Evolutionary conservation across 2,888 invertebrate species (phyloP), one percentile per base, ranked within the genome.

Genomic region (Patella ulyssiponensis): DNA sequence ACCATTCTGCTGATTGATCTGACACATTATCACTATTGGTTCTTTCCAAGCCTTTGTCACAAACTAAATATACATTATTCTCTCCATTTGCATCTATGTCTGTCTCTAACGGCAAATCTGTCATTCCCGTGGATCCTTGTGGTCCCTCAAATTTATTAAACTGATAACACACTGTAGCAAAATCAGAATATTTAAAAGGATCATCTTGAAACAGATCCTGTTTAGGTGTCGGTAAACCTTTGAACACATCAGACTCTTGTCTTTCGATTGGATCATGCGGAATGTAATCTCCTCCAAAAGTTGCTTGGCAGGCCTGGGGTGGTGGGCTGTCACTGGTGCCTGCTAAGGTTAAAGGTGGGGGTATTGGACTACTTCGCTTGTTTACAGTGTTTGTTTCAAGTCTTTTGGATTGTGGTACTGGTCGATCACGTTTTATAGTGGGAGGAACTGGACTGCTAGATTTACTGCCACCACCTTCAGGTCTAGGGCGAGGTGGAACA

Each of bases 161-260:
- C 15, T 80, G 69, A 27, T 76, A 78, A 78, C 84, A 84, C 27
- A 80, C 83, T 1, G 58, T 71, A 17, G 79, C 80, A 80, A 85
- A 85, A 27, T 74, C 79, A 0, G 81, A 76, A 73, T 80, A 75
- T 69, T 81, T 76, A 70, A 83, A 83, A 17, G 83, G 83, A 70
- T 85, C 85, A 74, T 79, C 80, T 56, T 76, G 56, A n/a, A 81
- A 80, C 3, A 80, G 74, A 27, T 74, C 79, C 27, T 73, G 71
- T 20, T 64, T 71, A 12, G 81, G 78, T 11, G 80, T 80, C 20
- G 69, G 75, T 7, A 80, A 71, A 5, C 56, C 71, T 27, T 73
- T 71, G 33, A 80, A 80, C 9, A 78, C 69, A 20, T 74, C 69
- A 44, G 80, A 74, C 17, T 64, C 64, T 64, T 64, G 64, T 64